Percentiles rank a stretch among this genome's conserved stretches.
These are phyloP conservation scores for Tipula unca DNA, from an alignment of 2,888 invertebrate genomes.

Conservation along the genomic window DNA sequence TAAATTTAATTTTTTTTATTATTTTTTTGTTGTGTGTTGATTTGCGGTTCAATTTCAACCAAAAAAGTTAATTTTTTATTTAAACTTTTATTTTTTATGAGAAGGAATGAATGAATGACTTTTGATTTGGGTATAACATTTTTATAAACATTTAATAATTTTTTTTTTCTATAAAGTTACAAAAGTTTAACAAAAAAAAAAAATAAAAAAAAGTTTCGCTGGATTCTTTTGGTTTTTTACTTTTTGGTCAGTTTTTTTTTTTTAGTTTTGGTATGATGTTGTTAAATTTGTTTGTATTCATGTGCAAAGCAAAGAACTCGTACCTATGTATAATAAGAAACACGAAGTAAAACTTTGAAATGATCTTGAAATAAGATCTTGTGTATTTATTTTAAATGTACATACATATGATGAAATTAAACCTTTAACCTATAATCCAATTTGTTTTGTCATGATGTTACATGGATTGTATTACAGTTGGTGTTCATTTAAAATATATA, in stretches of 20 bases:
- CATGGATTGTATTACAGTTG: neutral
- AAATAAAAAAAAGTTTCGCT: neutral
- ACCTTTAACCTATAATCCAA: slow-evolving; percentile 18
- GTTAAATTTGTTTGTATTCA: neutral
- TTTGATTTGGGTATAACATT: slow-evolving; percentile 14
- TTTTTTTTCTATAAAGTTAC: neutral
- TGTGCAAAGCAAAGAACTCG: neutral
- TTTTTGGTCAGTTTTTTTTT: neutral
- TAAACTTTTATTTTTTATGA: neutral
- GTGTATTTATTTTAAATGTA: neutral
- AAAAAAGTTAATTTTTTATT: neutral
- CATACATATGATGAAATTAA: neutral
- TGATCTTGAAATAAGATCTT: neutral
- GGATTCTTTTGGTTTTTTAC: neutral
- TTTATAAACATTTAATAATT: neutral
- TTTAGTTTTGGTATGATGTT: neutral
- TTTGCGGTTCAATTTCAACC: neutral
- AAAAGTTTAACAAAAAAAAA: no score
- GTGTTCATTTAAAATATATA: no score
- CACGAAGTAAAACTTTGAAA: neutral
- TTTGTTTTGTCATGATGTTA: slow-evolving; percentile 17
- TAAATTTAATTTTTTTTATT: neutral
- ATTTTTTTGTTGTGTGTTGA: neutral
- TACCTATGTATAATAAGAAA: neutral
- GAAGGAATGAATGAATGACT: neutral